These are phyloP conservation scores for Babylonia areolata DNA, from an alignment of 1,140 invertebrate genomes.

Conservation along the genomic window DNA sequence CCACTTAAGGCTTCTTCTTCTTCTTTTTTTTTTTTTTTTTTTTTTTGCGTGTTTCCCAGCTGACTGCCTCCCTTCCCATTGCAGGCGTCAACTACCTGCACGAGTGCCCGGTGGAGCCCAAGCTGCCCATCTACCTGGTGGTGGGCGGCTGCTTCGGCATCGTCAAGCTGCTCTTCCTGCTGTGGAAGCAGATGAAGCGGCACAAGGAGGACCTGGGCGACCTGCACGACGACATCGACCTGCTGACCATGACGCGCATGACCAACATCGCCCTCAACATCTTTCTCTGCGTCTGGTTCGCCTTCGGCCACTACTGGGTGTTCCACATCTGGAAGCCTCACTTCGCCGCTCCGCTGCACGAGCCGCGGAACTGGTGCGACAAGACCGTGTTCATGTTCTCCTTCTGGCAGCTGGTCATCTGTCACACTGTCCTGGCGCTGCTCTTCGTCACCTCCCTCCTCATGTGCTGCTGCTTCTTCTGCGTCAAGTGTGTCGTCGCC, in stretches of 20 bases:
- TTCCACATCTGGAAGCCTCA: conserved; percentile 63
- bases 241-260: conserved; percentile 54
- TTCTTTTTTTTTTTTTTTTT: neutral
- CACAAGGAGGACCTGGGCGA: conserved; percentile 52
- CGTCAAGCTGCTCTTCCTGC: conserved; percentile 57
- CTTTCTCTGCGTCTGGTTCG: conserved; percentile 77
- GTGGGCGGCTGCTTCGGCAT: conserved; percentile 69
- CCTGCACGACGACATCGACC: conserved; percentile 54
- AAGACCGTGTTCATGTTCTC: conserved; percentile 66
- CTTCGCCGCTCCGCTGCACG: conserved; percentile 79
- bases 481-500: conserved; percentile 48
- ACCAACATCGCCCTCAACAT: conserved; percentile 73
- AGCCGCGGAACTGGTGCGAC: conserved; percentile 73
- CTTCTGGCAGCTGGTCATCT: conserved; percentile 80
- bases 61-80: too few relatives aligned
- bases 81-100: conserved; percentile 68
- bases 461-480: conserved; percentile 58
- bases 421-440: conserved; percentile 52
- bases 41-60: too few relatives aligned
- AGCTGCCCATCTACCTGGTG: conserved; percentile 69
- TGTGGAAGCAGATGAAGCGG: conserved; percentile 55
- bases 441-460: conserved; percentile 39
- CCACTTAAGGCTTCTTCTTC: neutral
- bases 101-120: conserved; percentile 68
- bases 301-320: conserved; percentile 82